These are phyloP conservation scores for Leptopilina myrica DNA, from an alignment of 2,888 invertebrate species.

Conservation along the genomic window DNA sequence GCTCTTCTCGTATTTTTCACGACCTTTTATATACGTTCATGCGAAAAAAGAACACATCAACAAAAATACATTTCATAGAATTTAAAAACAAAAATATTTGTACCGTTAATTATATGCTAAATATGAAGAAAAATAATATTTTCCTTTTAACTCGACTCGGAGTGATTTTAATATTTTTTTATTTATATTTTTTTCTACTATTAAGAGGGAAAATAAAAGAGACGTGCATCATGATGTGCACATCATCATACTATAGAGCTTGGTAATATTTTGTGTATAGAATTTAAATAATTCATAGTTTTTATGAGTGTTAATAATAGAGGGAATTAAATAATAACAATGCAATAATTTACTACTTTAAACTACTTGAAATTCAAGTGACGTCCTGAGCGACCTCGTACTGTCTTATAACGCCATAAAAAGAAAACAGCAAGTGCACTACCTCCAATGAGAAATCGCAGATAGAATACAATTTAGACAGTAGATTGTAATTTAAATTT, in stretches of 20 bases:
- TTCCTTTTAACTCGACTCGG: too few species aligned
- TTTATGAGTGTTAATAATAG: not conserved
- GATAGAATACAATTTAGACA: conserved; percentile 10
- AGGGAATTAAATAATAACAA: not conserved
- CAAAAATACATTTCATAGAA: not conserved
- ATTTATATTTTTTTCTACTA: too few species aligned
- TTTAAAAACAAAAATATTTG: not conserved
- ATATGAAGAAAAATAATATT: not conserved
- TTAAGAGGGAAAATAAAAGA: too few species aligned
- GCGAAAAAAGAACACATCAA: too few species aligned
- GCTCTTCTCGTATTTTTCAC: not conserved
- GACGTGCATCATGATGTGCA: too few species aligned
- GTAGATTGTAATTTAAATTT: conserved; percentile 28
- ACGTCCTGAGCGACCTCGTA: not conserved
- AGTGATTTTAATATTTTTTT: too few species aligned
- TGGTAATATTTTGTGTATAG: too few species aligned
- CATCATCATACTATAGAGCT: too few species aligned
- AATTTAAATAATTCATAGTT: too few species aligned
- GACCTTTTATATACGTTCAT: not conserved
- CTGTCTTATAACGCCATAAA: conserved; percentile 18
- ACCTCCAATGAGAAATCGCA: not conserved
- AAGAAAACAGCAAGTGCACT: conserved; percentile 1
- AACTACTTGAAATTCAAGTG: conserved; percentile 7
- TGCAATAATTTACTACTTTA: not conserved
- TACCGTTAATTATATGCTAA: too few species aligned